Percentiles rank a stretch among this genome's conserved stretches.
Evolutionary conservation across 2,113 vertebrate genomes (phyloP).

Genomic region (Tragelaphus imberbis): DNA sequence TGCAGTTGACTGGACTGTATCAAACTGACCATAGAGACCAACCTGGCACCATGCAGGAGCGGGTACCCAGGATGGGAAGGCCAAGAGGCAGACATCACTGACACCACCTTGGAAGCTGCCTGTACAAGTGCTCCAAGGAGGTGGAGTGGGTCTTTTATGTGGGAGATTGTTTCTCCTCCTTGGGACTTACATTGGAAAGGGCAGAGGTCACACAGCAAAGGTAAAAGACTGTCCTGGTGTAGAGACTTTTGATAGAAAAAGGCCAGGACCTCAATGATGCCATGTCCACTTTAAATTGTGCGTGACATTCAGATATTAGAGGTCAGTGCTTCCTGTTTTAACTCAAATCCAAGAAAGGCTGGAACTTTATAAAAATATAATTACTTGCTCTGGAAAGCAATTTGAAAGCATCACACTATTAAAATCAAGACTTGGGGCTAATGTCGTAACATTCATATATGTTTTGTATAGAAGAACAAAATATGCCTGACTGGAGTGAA

Average conservation of each 20-base stretch:
- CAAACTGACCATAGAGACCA: not conserved
- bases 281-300: not conserved
- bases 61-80: fast-evolving
- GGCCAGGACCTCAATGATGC: not conserved
- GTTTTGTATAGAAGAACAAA: not conserved
- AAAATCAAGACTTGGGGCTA: not conserved
- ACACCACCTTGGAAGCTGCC: not conserved
- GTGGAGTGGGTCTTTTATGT: not conserved
- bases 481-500: slow-evolving; percentile 41
- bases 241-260: not conserved
- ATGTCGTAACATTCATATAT: not conserved
- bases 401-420: not conserved
- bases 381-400: not conserved
- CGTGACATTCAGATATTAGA: not conserved
- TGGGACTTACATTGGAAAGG: not conserved
- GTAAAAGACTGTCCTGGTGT: not conserved
- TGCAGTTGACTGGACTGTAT: not conserved
- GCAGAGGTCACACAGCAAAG: not conserved
- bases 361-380: not conserved
- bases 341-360: not conserved
- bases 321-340: not conserved
- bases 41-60: not conserved
- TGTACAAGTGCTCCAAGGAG: not conserved
- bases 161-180: not conserved
- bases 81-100: not conserved